Evolutionary conservation across 2,113 vertebrate species (phyloP), one percentile per base, ranked within the genome.

Genomic region (Gulo gulo): DNA sequence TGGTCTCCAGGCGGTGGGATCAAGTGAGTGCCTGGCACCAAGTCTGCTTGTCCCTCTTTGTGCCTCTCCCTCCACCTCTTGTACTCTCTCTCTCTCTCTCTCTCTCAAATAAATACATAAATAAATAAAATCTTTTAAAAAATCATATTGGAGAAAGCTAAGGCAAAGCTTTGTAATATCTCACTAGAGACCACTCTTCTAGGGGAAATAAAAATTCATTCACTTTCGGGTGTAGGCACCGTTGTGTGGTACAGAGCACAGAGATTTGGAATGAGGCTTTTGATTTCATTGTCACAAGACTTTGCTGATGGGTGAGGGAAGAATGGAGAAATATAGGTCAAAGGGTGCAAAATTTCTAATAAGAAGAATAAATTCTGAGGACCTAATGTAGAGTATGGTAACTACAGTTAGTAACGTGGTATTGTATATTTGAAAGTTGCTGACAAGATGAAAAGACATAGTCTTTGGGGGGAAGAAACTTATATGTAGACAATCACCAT

Each of bases 121-220:
- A 15, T 65, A 65, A 65, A 31, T 65, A 65, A 31, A 65, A 31
- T n/a, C 2, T 67, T 67, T 67, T 8, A 8, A 67, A 59, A 67
- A n/a, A n/a, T n/a, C 34, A 67, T 82, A 91, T 36, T 83, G n/a
- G 45, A 47, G 82, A 96, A 85, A 29, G 3, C 15, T 23, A 83
- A 96, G 50, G 15, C 34, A 96, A 63, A 90, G 29, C 42, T 95
- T 69, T 97, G 59, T 78, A 79, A 67, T 87, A 87, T 15, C 20
- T 94, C n/a, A 76, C 20, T 82, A 23, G 65, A 78, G n/a, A 20
- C 36, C 24, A 61, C 39, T 80, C 13, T 89, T 74, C 45, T 23
- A 80, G 29, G 50, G 10, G 34, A 59, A 91, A 92, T 42, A 88
- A 85, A 96, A n/a, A 55, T 93, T 36, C 57, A 79, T 55, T 92